phyloP scores from a whole-genome alignment of 1,140 invertebrate genomes.

The Gonatopus flavifemur region DNA sequence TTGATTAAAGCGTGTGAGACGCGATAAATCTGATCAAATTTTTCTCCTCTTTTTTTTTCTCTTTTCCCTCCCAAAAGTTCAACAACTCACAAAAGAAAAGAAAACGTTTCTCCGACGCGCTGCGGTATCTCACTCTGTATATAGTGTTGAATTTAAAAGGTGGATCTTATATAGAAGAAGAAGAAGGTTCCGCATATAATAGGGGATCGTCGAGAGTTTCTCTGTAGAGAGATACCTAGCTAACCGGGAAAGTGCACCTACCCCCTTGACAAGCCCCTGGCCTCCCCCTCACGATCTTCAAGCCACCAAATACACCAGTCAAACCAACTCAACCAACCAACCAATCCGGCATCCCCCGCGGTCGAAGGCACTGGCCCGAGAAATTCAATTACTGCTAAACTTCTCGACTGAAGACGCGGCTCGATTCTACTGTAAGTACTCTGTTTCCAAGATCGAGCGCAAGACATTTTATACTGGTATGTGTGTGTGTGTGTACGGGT shows the following conservation, averaged over 20 bases:
- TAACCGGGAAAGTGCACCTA: conserved; percentile 22
- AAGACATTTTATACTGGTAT: conserved; percentile 30
- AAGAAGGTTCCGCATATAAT: background rate
- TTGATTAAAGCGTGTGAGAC: too few species aligned
- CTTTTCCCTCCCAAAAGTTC: background rate
- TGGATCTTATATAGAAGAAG: background rate
- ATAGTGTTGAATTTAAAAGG: background rate
- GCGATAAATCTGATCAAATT: too few species aligned
- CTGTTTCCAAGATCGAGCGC: conserved; percentile 47
- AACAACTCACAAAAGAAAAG: background rate
- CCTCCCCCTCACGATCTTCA: conserved; percentile 20
- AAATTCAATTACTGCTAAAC: conserved; percentile 57
- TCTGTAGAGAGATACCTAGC: background rate
- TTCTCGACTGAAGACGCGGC: conserved; percentile 49
- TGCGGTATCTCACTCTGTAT: background rate
- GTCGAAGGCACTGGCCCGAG: conserved; percentile 53
- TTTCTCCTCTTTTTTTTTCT: background rate
- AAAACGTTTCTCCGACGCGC: background rate
- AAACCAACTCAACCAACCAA: conserved; percentile 19
- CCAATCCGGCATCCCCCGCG: conserved; percentile 43
- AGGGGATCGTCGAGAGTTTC: conserved; percentile 12
- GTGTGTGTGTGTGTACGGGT: background rate
- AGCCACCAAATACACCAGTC: conserved; percentile 12
- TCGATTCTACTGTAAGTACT: conserved; percentile 42
- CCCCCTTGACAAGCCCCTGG: conserved; percentile 25